Evolutionary conservation across 2,113 vertebrate genomes (phyloP), one percentile per base, ranked within the genome.

Genomic region (Tonatia bakeri): DNA sequence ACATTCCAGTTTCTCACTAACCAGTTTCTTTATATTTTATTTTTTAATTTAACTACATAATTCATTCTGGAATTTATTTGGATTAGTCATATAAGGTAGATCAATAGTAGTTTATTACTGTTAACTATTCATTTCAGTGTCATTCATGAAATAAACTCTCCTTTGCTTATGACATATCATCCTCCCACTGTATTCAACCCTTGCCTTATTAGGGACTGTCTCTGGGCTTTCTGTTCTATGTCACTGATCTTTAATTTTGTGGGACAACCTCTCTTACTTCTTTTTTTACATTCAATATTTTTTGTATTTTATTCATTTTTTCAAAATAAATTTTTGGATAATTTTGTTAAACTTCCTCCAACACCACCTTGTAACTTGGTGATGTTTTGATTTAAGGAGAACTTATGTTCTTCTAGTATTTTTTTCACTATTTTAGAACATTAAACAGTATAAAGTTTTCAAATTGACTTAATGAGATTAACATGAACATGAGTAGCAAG

Each of bases 391-490:
- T 31, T 94, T 70, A 90, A 64, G 40, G 15, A 79, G 54, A 87
- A 50, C 11, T 94, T 87, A 43, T 24, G 5, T 47, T 67, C 33
- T 73, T 76, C 7, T 86, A 89, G 72, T 79, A 92, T 80, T 26
- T 26, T 90, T 9, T 9, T 83, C 38, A 77, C 2, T 70, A 4
- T 90, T 87, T 20, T 54, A 69, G 13, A 87, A 73, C 31, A 73
- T 54, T 87, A 67, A 73, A 91, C 70, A 77, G n/a, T 38, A 1
- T n/a, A 45, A 87, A 69, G 26, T 22, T 59, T 95, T 96, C 38
- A 87, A 79, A 77, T 77, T 87, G 54, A 82, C 83, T 90, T 94
- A 50, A 91, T 91, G 43, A 72, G 61, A 52, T 83, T 67, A 79
- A 67, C 4, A 65, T 90, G 38, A 61, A 59, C 7, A 77, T 65